A percentile compares a stretch with the other conserved stretches of the same genome.
These are phyloP conservation scores for Acomys russatus DNA, from an alignment of 2,797 vertebrate species.

Conservation along the genomic window DNA sequence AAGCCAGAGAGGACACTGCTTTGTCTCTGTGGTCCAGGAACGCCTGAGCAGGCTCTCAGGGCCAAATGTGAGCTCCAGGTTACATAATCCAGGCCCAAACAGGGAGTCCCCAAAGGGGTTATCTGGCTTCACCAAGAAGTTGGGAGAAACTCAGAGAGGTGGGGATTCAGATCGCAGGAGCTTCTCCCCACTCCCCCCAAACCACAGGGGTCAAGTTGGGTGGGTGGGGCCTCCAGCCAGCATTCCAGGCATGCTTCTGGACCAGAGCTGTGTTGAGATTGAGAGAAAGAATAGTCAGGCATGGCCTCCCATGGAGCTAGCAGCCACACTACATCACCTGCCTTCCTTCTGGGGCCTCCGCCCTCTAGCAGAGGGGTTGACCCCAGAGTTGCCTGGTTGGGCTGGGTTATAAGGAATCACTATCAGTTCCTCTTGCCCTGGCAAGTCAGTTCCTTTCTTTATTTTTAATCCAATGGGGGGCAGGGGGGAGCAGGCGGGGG, in stretches of 20 bases:
- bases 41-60: not conserved
- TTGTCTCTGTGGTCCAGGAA: constrained; percentile 26
- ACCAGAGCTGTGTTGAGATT: not conserved
- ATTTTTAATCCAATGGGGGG: not conserved
- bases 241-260: not conserved
- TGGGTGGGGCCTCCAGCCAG: not conserved
- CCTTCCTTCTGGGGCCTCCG: not conserved
- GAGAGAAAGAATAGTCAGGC: not conserved
- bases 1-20: not conserved
- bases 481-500: too few species aligned
- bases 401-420: not conserved
- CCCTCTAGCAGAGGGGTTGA: not conserved
- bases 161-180: not conserved
- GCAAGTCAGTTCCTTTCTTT: not conserved
- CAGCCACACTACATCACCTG: not conserved
- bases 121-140: constrained; percentile 16
- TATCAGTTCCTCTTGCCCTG: not conserved
- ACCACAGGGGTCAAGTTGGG: not conserved
- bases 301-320: not conserved
- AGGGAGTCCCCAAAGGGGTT: not conserved
- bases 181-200: not conserved
- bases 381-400: not conserved
- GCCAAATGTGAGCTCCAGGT: not conserved
- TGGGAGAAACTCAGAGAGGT: not conserved
- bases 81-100: not conserved